Conservation (phyloP, 2,888 invertebrate genomes). For the Spicauda simplicius region DNA sequence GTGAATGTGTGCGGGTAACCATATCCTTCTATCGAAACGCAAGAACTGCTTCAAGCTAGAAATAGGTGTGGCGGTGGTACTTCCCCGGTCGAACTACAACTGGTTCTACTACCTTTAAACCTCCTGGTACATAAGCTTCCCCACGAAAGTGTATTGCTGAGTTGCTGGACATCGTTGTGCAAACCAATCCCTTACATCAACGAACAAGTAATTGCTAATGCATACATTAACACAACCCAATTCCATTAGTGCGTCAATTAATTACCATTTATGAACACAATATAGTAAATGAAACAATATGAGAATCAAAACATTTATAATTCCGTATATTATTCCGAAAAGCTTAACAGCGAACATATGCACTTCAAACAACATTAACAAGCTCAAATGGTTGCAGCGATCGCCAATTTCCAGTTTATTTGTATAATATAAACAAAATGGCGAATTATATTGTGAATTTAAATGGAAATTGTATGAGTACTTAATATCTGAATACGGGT, state of each 20-base stretch:
- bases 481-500: too few relatives aligned
- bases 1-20: too few relatives aligned
- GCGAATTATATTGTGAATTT: background rate
- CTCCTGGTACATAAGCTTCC: too few relatives aligned
- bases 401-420: constrained; percentile 8
- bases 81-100: too few relatives aligned
- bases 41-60: too few relatives aligned
- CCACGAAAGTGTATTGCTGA: too few relatives aligned
- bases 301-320: constrained; percentile 7
- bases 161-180: too few relatives aligned
- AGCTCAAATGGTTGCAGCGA: constrained; percentile 3
- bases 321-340: background rate
- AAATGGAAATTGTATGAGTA: background rate
- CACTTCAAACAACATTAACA: constrained; percentile 2
- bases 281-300: background rate
- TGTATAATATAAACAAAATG: constrained; percentile 5
- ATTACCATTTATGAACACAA: background rate
- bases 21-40: too few relatives aligned
- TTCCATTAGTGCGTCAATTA: background rate
- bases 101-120: too few relatives aligned
- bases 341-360: background rate
- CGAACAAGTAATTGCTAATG: too few relatives aligned
- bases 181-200: too few relatives aligned
- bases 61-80: too few relatives aligned
- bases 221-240: background rate